Evolutionary conservation across 2,797 vertebrate species (phyloP), one percentile per base, ranked within the genome.

Genomic region (Aulostomus chinensis): DNA sequence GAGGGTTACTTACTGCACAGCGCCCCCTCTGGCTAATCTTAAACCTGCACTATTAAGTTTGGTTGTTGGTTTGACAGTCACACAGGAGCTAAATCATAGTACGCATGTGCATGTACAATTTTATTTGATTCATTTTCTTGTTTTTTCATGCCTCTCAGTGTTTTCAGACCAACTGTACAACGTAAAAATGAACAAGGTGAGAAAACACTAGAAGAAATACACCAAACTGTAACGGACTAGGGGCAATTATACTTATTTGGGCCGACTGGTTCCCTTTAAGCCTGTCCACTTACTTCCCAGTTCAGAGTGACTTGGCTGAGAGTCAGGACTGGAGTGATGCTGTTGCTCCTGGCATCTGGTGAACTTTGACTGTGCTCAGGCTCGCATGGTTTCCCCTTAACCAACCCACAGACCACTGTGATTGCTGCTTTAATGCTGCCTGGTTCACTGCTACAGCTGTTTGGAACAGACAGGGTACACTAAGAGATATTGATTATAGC

Each of bases 311-410:
- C 81, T 87, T 87, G 78, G 79, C 83, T 63, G 52, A 14, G 54
- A 64, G 76, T 85, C 74, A 73, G 71, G 56, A 59, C 72, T 75
- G 82, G 86, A 89, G 74, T 75, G 80, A 80, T 84, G 81, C 76
- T 86, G 89, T 88, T 70, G 82, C 83, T 89, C 70, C 68, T 86
- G 87, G 88, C 86, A 73, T 70, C 68, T 67, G 36, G 58, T 78
- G 78, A 86, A 82, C 80, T 80, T 76, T 80, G 63, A 68, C 73
- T 73, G 66, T 86, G 68, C 76, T 64, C 56, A 26, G 40, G 38
- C 68, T 69, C 29, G 51, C 73, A 68, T 64, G 64, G 56, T 61
- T 85, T 83, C 76, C 64, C 61, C 50, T 73, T 74, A 78, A 78
- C 74, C 77, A 75, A 68, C 47, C 50, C 39, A 56, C 29, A 45